Evolutionary conservation across 2,888 invertebrate species (phyloP), one percentile per base, ranked within the genome.

Genomic region (Cheilosia pagana): DNA sequence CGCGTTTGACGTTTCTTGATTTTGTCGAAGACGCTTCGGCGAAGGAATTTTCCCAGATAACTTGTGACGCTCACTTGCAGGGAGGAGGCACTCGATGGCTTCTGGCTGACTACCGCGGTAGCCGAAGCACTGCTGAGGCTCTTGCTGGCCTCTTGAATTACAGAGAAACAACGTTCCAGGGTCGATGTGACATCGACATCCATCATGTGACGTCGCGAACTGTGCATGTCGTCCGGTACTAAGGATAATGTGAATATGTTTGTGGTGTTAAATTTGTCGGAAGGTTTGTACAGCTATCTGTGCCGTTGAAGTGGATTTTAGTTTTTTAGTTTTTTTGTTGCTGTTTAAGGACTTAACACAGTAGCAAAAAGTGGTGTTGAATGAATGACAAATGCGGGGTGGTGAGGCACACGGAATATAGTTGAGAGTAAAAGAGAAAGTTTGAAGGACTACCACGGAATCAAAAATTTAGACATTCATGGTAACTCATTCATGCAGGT

Each of bases 1-100:
- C 95, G 95, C 28, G 98, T 98, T 88, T 96, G 93, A 88, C 96
- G 94, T 81, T 93, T 91, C 92, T 96, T 96, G 77, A 97, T 94
- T 76, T 92, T 92, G 87, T 97, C 96, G 91, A 96, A 97, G 82
- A 95, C 92, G 50, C 94, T 93, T 79, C 94, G 94, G 89, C 95
- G 96, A 28, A 97, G 93, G 90, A 96, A 96, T 91, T 96, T 95
- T 87, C 95, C 95, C 86, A 98, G 90, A 78, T 95, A 89, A 90
- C 94, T 92, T 91, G 94, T 92, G 45, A 93, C 90, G 28, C 93
- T 92, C 0, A 93, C 89, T 88, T 93, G 93, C 87, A 94, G 91
- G 1, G 94, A 94, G 0, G 94, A 94, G 4, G 94, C 94, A 79
- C 94, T 94, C 55, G 94, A 91, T 0, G 94, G 93, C 57, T 90